Base-by-base conservation (phyloP, 1,140 invertebrate genomes). In the Maconellicoccus hirsutus region DNA sequence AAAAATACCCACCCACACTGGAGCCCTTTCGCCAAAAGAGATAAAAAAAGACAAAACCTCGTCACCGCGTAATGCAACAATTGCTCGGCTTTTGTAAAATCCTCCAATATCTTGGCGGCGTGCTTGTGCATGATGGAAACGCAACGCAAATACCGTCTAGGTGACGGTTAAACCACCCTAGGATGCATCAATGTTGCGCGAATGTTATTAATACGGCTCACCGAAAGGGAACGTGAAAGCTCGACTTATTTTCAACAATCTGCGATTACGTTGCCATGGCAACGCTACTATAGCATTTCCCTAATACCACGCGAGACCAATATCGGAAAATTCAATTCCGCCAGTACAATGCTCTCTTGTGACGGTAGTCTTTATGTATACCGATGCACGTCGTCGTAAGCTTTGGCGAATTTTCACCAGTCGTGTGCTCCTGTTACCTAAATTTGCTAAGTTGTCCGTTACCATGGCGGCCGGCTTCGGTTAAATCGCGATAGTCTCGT, bases 181-280 rank as follows among this genome's bases (percentile, higher is more conserved):
- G 25, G 19, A 66, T 66, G 21, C 25, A 26, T 16, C 10, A 19
- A 66, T 14, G 61, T 25, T 66, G 16, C 6, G 52, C 16, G 52
- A 66, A 66, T 66, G 61, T 66, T 66, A 26, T 66, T 66, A 66
- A 25, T 25, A 25, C 21, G 61, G 10, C 10, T 66, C 25, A 19
- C 3, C 22, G 61, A 66, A 66, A 26, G 61, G 61, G 25, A 66
- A 23, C 22, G 21, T 8, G 16, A 66, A 66, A 66, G 61, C 61
- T 66, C 61, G 61, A 66, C 61, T 23, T 66, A 66, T 66, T 66
- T 66, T 26, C 61, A 66, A 66, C 61, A 66, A 66, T 66, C 61
- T 66, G 61, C 61, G 61, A 66, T 26, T 66, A 25, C 61, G 61
- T 66, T 66, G 10, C 61, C 61, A 66, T 66, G 61, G 16, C 61